Evolutionary conservation across 2,113 vertebrate species (phyloP).

Genomic region (Urocynchramus pylzowi): DNA sequence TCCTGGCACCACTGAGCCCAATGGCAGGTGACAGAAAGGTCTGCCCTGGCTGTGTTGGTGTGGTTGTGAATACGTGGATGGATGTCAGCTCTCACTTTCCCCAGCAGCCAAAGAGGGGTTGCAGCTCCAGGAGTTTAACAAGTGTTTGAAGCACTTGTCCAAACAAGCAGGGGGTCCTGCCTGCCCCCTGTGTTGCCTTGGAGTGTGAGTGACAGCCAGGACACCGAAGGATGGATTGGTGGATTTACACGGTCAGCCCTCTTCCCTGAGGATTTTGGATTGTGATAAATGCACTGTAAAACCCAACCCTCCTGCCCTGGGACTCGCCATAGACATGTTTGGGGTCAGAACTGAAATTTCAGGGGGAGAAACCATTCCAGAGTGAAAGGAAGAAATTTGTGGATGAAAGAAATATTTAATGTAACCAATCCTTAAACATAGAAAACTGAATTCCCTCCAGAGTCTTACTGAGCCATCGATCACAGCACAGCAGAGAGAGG

Average conservation of each 20-base stretch:
- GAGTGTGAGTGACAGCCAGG: not conserved
- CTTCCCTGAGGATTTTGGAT: not conserved
- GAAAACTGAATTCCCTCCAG: not conserved
- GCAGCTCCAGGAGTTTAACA: not conserved
- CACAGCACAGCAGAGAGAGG: not conserved
- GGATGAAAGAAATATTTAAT: not conserved
- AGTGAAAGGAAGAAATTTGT: not conserved
- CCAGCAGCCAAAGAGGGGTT: not conserved
- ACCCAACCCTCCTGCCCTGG: not conserved
- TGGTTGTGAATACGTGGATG: not conserved
- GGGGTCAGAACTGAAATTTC: not conserved
- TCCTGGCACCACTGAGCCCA: not conserved
- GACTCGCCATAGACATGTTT: not conserved
- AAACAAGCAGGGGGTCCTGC: not conserved
- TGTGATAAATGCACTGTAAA: not conserved
- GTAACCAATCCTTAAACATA: not conserved
- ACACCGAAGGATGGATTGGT: not conserved
- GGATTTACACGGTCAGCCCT: not conserved
- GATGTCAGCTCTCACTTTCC: not conserved
- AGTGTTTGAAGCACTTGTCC: not conserved
- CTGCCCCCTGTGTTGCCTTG: not conserved
- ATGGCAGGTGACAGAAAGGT: not conserved
- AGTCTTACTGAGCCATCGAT: not conserved
- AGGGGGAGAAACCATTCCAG: not conserved
- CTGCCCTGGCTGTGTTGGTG: not conserved